Evolutionary conservation across 2,888 invertebrate species (phyloP), one percentile per base, ranked within the genome.

Genomic region (Plemyria rubiginata): DNA sequence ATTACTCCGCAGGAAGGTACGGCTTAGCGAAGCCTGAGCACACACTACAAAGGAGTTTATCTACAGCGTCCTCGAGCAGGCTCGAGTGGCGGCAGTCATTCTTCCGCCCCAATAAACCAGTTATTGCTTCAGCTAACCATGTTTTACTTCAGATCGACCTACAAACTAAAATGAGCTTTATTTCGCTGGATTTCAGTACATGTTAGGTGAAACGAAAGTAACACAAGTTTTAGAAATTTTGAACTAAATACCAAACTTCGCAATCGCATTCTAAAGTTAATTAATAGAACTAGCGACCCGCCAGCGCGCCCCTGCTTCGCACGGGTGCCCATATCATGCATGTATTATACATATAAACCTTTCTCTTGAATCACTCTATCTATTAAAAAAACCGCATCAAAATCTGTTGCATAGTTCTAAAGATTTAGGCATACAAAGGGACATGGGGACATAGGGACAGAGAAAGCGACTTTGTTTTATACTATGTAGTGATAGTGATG

Each of bases 21-120:
- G 16, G 16, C 45, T 16, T 45, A 64, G 8, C 51, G 11, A 40
- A 51, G 51, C 40, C 29, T 28, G 45, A 60, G 60, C 60, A 60
- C 55, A 36, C 54, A 55, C 57, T 32, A 54, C 60, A 57, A 56
- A 60, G 46, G 50, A 59, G 61, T 62, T 65, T 62, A 60, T 61
- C 65, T 57, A 28, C 56, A 53, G 29, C n/a, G n/a, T 57, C 53
- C 29, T 58, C 13, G 40, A 54, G 45, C 36, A 45, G 65, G 55
- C 57, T 58, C 60, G 62, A 68, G 70, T 61, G 55, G 59, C 67
- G 72, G 71, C 70, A 70, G 69, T 76, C 77, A 75, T 67, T 65
- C 61, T 74, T 76, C 71, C 74, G 69, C 75, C 66, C 78, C 76
- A 80, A 70, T 80, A 77, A 78, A 68, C 77, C 60, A 32, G 68